These are phyloP conservation scores for Electrona antarctica DNA, from an alignment of 2,113 vertebrate genomes.

Conservation along the genomic window DNA sequence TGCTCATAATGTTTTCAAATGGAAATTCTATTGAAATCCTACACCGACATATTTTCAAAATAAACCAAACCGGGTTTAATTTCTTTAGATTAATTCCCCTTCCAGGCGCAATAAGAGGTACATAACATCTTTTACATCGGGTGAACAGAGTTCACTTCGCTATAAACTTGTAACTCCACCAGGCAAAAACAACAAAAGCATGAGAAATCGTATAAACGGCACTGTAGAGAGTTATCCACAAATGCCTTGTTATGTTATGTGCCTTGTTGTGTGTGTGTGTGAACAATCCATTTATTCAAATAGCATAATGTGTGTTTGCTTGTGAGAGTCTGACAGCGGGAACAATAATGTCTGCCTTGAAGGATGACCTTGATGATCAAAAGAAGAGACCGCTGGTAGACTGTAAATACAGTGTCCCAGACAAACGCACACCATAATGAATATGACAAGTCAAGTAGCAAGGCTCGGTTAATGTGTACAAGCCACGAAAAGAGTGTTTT, in stretches of 20 bases:
- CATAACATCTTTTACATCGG: too few relatives aligned
- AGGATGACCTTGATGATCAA: constrained; percentile 50
- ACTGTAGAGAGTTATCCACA: constrained; percentile 14
- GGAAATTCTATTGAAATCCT: too few relatives aligned
- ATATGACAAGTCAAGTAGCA: constrained; percentile 48
- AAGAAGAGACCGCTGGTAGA: constrained; percentile 38
- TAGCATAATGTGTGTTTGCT: constrained; percentile 30
- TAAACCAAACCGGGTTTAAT: too few relatives aligned
- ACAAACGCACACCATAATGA: constrained; percentile 50
- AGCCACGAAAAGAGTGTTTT: constrained; percentile 50
- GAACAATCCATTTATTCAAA: constrained; percentile 43
- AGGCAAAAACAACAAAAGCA: not conserved
- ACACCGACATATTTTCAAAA: too few relatives aligned
- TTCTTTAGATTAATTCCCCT: too few relatives aligned
- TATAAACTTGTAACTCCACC: too few relatives aligned
- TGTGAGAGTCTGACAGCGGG: constrained; percentile 41
- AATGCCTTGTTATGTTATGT: not conserved
- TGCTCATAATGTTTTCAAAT: too few relatives aligned
- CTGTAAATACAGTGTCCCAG: constrained; percentile 54
- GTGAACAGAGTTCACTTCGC: too few relatives aligned
- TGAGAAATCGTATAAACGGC: constrained; percentile 3
- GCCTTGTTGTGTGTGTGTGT: not conserved
- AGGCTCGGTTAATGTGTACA: constrained; percentile 49
- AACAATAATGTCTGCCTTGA: constrained; percentile 46
- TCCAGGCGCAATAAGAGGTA: too few relatives aligned